These are phyloP conservation scores for Aphrocallistes beatrix DNA, from an alignment of 37 sponge, comb jelly and placozoan genomes.

Conservation along the genomic window DNA sequence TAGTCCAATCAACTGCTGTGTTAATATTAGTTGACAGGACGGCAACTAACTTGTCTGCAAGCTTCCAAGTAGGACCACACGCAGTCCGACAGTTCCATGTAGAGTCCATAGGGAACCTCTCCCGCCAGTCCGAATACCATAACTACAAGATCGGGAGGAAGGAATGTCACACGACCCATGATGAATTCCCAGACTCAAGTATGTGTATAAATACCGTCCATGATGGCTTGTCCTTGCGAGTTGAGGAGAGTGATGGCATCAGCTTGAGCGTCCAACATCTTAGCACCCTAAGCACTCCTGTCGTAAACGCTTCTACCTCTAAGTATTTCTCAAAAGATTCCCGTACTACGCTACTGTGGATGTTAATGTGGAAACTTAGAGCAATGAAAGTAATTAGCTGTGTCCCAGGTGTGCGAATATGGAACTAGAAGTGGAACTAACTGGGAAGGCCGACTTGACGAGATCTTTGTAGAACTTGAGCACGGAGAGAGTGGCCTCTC, in stretches of 20 bases:
- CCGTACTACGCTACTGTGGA: too few relatives aligned
- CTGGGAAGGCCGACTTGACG: neutral
- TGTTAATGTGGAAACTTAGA: too few relatives aligned
- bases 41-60: neutral
- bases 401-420: neutral
- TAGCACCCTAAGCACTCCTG: neutral
- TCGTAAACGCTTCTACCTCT: too few relatives aligned
- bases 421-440: neutral
- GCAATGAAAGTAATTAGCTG: too few relatives aligned
- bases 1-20: too few relatives aligned
- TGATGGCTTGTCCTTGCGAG: neutral
- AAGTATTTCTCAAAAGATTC: too few relatives aligned
- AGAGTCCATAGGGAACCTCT: neutral
- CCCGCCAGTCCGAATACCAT: neutral
- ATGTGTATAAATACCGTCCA: too few relatives aligned
- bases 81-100: neutral
- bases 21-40: too few relatives aligned
- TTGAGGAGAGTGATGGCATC: neutral
- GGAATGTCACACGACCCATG: neutral
- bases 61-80: neutral
- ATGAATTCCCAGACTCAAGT: neutral
- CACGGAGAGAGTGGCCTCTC: constrained; percentile 66
- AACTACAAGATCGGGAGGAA: neutral
- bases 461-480: constrained; percentile 70
- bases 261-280: neutral